A percentile compares a stretch with the other conserved stretches of the same genome.
Conservation (phyloP, 2,888 invertebrate species). For the Rhamnusium bicolor region DNA sequence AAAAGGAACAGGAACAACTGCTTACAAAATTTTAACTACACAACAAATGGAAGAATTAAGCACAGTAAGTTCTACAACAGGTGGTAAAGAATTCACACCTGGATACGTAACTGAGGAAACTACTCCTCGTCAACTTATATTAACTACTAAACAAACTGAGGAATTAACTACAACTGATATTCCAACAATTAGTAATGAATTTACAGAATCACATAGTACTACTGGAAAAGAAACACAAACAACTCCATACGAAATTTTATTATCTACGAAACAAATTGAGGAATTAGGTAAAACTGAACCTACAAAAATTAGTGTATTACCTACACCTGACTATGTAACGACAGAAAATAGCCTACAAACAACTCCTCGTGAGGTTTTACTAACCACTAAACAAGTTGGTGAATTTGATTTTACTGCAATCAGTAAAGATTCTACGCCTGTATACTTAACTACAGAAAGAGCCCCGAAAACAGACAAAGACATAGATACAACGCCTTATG, state of each 20-base stretch:
- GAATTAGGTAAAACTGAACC: background rate
- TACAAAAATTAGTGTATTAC: background rate
- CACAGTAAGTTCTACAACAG: background rate
- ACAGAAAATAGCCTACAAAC: slow-evolving; percentile 13
- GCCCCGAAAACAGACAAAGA: background rate
- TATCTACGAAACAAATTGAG: background rate
- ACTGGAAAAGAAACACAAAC: slow-evolving; percentile 22
- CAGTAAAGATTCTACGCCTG: background rate
- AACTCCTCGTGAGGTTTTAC: background rate
- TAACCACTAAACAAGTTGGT: slow-evolving; percentile 7
- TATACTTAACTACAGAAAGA: slow-evolving; percentile 5
- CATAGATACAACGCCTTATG: slow-evolving; percentile 32
- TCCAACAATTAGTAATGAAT: background rate
- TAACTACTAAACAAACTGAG: slow-evolving; percentile 14
- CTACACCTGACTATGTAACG: background rate
- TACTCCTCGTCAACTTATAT: background rate
- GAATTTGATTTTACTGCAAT: slow-evolving; percentile 4
- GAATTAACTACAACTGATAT: slow-evolving; percentile 22
- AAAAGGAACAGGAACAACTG: background rate
- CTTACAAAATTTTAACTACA: background rate
- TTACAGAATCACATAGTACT: background rate
- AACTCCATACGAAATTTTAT: slow-evolving; percentile 10
- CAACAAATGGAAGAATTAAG: slow-evolving; percentile 13
- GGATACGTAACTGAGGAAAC: background rate
- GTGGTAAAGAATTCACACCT: background rate